phyloP scores from a whole-genome alignment of 2,888 invertebrate species.

The Busseola fusca region DNA sequence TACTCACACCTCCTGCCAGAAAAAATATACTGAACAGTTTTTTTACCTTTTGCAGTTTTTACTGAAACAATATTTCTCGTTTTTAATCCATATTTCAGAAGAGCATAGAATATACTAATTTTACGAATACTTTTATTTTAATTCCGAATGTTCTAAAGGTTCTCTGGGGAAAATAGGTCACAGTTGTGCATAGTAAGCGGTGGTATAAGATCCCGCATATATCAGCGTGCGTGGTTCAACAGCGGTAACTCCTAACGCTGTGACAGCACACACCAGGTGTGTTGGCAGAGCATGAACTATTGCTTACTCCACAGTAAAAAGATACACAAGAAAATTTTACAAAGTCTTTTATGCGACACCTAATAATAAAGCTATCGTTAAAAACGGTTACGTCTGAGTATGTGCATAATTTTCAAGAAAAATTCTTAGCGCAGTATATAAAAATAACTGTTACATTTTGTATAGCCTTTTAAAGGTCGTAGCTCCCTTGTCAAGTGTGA shows the following conservation, averaged over 20 bases:
- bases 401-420: constrained; percentile 32
- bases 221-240: constrained; percentile 43
- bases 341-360: constrained; percentile 13
- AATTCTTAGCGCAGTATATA: constrained; percentile 9
- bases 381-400: constrained; percentile 9
- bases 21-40: constrained; percentile 1
- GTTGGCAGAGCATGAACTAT: constrained; percentile 50
- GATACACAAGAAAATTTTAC: constrained; percentile 28
- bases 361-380: constrained; percentile 16
- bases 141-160: constrained; percentile 28
- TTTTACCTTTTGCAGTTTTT: constrained; percentile 21
- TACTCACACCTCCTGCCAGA: background rate
- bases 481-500: constrained; percentile 44
- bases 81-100: constrained; percentile 43
- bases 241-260: constrained; percentile 54
- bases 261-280: constrained; percentile 56
- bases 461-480: constrained; percentile 42
- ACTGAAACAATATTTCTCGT: constrained; percentile 39
- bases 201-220: constrained; percentile 49
- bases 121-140: constrained; percentile 45
- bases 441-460: constrained; percentile 30
- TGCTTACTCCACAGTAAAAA: constrained; percentile 41
- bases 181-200: constrained; percentile 46
- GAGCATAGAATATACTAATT: constrained; percentile 46
- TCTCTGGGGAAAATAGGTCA: constrained; percentile 42